Evolutionary conservation across 2,113 vertebrate genomes (phyloP).

Genomic region (Solea solea): DNA sequence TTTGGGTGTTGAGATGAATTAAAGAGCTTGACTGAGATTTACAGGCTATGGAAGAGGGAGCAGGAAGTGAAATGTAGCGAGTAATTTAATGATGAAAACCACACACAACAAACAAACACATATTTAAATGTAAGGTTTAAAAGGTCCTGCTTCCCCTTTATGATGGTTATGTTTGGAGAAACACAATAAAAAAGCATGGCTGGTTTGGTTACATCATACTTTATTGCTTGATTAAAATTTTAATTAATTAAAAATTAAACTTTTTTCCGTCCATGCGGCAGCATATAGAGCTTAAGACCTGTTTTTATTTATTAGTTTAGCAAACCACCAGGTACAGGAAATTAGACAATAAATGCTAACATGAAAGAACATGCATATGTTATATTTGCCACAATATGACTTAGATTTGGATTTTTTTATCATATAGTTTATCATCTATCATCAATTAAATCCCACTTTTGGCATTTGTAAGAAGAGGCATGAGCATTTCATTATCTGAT

Average conservation of each 20-base stretch:
- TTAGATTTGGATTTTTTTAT: no score
- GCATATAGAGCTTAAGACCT: neutral
- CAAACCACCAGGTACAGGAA: neutral
- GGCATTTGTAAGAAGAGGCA: no score
- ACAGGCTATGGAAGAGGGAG: neutral
- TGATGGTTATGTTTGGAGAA: neutral
- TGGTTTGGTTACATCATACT: constrained; percentile 24
- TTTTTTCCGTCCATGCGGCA: constrained; percentile 29
- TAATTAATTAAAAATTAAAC: constrained; percentile 27
- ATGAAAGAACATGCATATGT: neutral
- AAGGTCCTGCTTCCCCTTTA: neutral
- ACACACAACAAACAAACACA: neutral
- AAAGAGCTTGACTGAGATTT: constrained; percentile 33
- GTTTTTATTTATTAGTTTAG: neutral
- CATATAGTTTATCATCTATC: no score
- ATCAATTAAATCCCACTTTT: no score
- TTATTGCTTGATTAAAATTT: constrained; percentile 37
- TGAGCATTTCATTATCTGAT: no score
- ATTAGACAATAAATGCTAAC: neutral
- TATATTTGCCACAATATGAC: no score
- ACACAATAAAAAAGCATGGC: neutral
- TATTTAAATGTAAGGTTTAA: neutral
- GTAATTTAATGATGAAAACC: neutral
- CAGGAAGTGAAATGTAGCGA: neutral
- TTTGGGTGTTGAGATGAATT: constrained; percentile 42